A percentile compares a stretch with the other conserved stretches of the same genome.
phyloP scores from a whole-genome alignment of 2,888 invertebrate genomes.

The Caenorhabditis macrosperma region DNA sequence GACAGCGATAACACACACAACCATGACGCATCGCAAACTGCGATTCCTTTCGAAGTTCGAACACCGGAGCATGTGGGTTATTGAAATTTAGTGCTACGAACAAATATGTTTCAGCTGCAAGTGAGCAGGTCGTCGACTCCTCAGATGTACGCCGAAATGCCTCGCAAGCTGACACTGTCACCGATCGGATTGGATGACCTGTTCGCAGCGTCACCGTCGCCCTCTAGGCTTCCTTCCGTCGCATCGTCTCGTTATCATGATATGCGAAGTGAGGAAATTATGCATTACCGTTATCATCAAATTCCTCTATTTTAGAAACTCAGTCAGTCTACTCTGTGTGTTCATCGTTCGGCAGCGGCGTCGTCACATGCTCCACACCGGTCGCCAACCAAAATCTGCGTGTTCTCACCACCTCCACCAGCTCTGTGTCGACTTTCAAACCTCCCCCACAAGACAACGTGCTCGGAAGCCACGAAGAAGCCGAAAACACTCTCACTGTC shows the following conservation, averaged over 20 bases:
- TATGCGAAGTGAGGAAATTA: constrained; percentile 16
- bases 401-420: not conserved
- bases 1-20: constrained; percentile 55
- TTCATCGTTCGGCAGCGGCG: constrained; percentile 51
- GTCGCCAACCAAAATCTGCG: not conserved
- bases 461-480: constrained; percentile 5
- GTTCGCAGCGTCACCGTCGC: constrained; percentile 21
- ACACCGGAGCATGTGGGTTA: constrained; percentile 24
- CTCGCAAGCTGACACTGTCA: constrained; percentile 14
- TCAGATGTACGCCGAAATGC: constrained; percentile 40
- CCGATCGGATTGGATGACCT: constrained; percentile 46
- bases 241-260: not conserved
- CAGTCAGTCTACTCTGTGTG: constrained; percentile 57
- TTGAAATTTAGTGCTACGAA: too few species aligned
- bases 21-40: constrained; percentile 39
- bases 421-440: constrained; percentile 41
- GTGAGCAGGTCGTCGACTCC: constrained; percentile 22
- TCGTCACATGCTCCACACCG: constrained; percentile 49
- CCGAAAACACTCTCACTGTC: constrained; percentile 10
- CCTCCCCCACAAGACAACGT: constrained; percentile 3
- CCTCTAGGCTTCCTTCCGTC: constrained; percentile 1
- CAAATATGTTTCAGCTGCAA: constrained; percentile 4
- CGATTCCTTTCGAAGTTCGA: constrained; percentile 40
- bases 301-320: constrained; percentile 29
- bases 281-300: not conserved